phyloP scores from a whole-genome alignment of 2,888 invertebrate genomes.

The Melangyna quadrimaculata region DNA sequence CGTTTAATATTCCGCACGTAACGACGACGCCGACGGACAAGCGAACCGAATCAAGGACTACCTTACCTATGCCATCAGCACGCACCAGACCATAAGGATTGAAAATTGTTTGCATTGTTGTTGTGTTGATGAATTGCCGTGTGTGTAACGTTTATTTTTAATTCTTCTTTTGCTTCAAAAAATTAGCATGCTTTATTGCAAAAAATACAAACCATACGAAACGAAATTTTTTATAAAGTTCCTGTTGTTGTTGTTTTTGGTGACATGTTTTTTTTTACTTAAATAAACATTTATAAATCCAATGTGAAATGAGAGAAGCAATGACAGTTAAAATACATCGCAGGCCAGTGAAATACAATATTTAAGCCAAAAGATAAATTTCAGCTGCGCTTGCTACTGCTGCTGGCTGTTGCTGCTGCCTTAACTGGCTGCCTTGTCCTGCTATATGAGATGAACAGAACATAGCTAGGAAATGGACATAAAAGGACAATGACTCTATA shows the following conservation, averaged over 20 bases:
- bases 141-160: neutral
- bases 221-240: neutral
- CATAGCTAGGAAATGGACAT: neutral
- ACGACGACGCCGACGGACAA: neutral
- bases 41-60: neutral
- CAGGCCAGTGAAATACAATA: slow-evolving; percentile 29
- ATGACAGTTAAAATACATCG: slow-evolving; percentile 36
- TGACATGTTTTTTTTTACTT: neutral
- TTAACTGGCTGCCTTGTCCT: neutral
- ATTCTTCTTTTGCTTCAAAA: neutral
- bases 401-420: too few species aligned
- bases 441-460: neutral
- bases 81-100: slow-evolving; percentile 6
- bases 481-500: slow-evolving; percentile 23
- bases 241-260: neutral
- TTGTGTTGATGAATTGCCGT: slow-evolving; percentile 28
- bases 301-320: slow-evolving; percentile 46
- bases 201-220: neutral
- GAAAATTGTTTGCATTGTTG: slow-evolving; percentile 59
- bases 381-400: neutral
- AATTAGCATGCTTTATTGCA: slow-evolving; percentile 13
- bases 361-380: slow-evolving; percentile 42
- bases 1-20: slow-evolving; percentile 26
- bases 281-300: neutral
- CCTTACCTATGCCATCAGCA: neutral